Evolutionary conservation across 2,888 invertebrate genomes (phyloP).

Genomic region (Lasiommata megera): DNA sequence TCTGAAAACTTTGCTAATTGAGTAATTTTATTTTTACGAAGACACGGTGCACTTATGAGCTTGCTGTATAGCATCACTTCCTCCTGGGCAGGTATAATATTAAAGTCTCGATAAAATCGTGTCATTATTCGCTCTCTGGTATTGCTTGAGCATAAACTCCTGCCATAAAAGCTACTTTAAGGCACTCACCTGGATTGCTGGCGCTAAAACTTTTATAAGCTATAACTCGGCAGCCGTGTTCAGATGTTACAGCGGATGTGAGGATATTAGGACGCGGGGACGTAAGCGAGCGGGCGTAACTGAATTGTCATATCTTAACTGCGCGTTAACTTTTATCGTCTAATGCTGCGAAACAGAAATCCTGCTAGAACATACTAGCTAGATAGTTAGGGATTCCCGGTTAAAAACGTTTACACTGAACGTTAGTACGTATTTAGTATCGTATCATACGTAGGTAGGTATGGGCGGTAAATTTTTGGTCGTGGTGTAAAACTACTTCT

Average conservation of each 20-base stretch:
- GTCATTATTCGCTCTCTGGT: not conserved
- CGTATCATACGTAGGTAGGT: no score
- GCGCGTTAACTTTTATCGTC: constrained; percentile 7
- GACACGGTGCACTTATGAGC: no score
- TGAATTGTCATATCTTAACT: constrained; percentile 15
- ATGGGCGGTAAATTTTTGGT: no score
- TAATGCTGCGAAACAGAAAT: not conserved
- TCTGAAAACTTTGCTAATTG: no score
- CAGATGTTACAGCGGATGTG: constrained; percentile 1
- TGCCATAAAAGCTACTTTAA: constrained; percentile 3
- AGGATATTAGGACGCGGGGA: not conserved
- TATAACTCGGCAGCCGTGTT: not conserved
- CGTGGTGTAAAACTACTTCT: no score
- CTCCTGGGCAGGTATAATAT: not conserved
- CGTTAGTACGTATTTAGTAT: no score
- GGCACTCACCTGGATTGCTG: constrained; percentile 11
- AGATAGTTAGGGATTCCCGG: no score
- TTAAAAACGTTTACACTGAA: no score
- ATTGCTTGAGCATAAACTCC: not conserved
- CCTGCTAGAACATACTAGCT: no score
- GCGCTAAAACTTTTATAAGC: constrained; percentile 6
- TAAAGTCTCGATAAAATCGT: not conserved
- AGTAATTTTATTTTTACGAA: no score
- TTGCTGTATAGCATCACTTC: no score
- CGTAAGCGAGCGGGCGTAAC: not conserved